Evolutionary conservation across 2,113 vertebrate genomes (phyloP).

Genomic region (Dermatemys mawii): DNA sequence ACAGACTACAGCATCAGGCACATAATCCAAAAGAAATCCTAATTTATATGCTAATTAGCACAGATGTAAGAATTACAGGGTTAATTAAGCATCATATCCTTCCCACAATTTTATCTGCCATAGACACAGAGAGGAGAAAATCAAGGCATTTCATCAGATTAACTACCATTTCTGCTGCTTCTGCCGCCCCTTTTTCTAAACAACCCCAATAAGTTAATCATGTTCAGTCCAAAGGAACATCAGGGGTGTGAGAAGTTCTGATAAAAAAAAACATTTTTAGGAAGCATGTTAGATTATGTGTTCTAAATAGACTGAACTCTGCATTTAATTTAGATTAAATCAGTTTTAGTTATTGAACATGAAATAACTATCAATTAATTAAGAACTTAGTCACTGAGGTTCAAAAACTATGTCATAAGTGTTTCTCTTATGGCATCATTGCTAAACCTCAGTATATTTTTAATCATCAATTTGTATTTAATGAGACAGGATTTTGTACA

Average conservation of each 20-base stretch:
- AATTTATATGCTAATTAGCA: conserved; percentile 76
- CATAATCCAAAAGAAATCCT: conserved; percentile 23
- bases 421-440: conserved; percentile 28
- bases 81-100: conserved; percentile 72
- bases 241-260: conserved; percentile 22
- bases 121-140: conserved; percentile 47
- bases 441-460: conserved; percentile 48
- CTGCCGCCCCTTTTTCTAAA: neutral
- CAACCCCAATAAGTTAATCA: conserved; percentile 13
- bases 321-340: conserved; percentile 7
- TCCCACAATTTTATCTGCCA: conserved; percentile 64
- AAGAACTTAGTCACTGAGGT: conserved; percentile 6
- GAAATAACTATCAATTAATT: conserved; percentile 35
- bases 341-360: conserved; percentile 36
- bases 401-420: conserved; percentile 42
- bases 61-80: conserved; percentile 70
- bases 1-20: neutral
- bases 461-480: conserved; percentile 48
- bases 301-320: conserved; percentile 21
- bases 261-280: conserved; percentile 32
- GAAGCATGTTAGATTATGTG: conserved; percentile 24
- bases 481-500: conserved; percentile 28
- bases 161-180: conserved; percentile 22
- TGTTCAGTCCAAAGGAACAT: conserved; percentile 33
- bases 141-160: conserved; percentile 62